Conservation (phyloP, 2,888 invertebrate genomes). For the Rhabditoides inermis region DNA sequence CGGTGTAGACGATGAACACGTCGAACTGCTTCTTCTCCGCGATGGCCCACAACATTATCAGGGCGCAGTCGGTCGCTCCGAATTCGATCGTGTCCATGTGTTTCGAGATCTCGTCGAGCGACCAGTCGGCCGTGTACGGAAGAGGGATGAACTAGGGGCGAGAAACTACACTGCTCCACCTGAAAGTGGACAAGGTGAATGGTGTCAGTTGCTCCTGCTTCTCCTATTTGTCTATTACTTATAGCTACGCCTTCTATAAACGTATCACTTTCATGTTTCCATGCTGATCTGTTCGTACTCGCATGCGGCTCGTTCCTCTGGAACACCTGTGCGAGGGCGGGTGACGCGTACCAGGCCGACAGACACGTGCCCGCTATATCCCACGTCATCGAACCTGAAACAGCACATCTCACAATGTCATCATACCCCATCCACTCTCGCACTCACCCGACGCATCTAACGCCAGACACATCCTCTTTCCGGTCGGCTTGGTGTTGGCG, state of each 20-base stretch:
- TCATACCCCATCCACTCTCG: not conserved
- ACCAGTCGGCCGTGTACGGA: conserved; percentile 30
- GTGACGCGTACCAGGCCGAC: conserved; percentile 35
- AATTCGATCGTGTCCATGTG: conserved; percentile 23
- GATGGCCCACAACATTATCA: conserved; percentile 65
- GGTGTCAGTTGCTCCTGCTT: too few relatives aligned
- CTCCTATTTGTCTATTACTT: too few relatives aligned
- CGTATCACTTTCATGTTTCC: too few relatives aligned
- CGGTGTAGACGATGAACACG: conserved; percentile 68
- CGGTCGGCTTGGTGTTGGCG: conserved; percentile 57
- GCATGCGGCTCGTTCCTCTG: conserved; percentile 46
- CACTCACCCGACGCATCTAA: conserved; percentile 58
- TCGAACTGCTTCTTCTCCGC: conserved; percentile 63
- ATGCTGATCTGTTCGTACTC: too few relatives aligned
- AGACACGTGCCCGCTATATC: conserved; percentile 26
- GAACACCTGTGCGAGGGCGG: conserved; percentile 53
- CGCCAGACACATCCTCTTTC: conserved; percentile 60
- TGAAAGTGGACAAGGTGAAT: not conserved
- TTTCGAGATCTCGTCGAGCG: conserved; percentile 19
- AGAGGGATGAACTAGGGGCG: conserved; percentile 24
- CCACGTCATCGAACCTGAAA: conserved; percentile 31
- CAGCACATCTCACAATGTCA: not conserved
- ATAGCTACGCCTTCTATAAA: too few relatives aligned
- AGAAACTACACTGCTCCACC: conserved; percentile 34
- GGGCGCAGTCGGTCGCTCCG: conserved; percentile 49